Evolutionary conservation across 2,113 vertebrate genomes (phyloP), one percentile per base, ranked within the genome.

Genomic region (Casuarius casuarius): DNA sequence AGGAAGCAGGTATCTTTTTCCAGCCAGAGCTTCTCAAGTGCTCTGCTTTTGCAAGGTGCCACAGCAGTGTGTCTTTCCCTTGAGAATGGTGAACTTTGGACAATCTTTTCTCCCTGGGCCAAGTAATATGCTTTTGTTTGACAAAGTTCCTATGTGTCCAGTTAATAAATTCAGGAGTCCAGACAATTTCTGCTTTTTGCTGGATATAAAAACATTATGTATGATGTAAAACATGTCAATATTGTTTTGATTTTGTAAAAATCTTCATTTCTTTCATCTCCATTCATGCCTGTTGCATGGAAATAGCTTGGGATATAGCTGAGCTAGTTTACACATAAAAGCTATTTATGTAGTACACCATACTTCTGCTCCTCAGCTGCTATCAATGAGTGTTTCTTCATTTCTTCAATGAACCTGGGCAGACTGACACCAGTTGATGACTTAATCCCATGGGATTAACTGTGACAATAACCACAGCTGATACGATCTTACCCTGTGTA

Each of bases 371-470:
- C 33, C 61, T 82, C 42, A 66, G 51, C 19, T 70, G 23, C 52
- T 83, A 65, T 35, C 85, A 92, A 10, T 62, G 59, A 70, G 20
- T 5, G 2, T 62, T 79, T 61, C 73, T 85, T 70, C 61, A 73
- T 76, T 83, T 85, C 58, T 48, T 70, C 78, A 79, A 5, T 66
- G 79, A 79, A 14, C 46, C 48, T 66, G 72, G 42, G 42, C n/a
- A 84, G 74, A 70, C 21, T 83, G 67, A 77, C 25, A 92, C 59
- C 38, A 79, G 19, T 11, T 4, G 1, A 79, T 90, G 74, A 93
- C 68, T 67, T 93, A 87, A 91, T 88, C 82, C 75, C 26, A 14
- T 21, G 29, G 29, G 89, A 94, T 88, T 90, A 90, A 92, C 85
- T 82, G 38, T 72, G 85, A 42, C 59, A 88, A 77, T 85, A 88